Conservation (phyloP, 2,888 invertebrate species). For the Gymnosoma rotundatum region DNA sequence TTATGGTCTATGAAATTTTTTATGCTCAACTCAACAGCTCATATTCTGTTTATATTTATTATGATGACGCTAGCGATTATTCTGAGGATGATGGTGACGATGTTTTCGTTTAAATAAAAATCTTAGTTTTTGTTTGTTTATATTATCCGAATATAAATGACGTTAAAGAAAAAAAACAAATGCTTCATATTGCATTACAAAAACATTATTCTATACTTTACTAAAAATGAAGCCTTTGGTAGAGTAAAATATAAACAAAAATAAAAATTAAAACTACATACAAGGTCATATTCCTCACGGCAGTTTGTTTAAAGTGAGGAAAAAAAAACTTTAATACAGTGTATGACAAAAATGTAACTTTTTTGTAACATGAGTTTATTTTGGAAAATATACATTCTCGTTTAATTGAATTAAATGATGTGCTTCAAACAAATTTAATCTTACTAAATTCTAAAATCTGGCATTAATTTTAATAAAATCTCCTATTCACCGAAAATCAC, state of each 20-base stretch:
- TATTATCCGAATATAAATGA: conserved; percentile 1
- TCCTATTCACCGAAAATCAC: too few relatives aligned
- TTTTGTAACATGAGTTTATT: too few relatives aligned
- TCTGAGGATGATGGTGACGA: conserved; percentile 10
- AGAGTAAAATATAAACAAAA: background rate
- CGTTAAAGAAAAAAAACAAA: conserved; percentile 26
- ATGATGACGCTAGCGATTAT: conserved; percentile 8
- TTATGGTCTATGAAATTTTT: conserved; percentile 41
- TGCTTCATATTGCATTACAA: conserved; percentile 58
- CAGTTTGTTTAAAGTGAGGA: conserved; percentile 55
- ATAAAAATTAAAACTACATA: conserved; percentile 46
- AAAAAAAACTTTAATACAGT: conserved; percentile 45
- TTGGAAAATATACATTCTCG: too few relatives aligned
- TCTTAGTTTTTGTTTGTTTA: background rate
- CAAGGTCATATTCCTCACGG: conserved; percentile 66
- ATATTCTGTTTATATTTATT: conserved; percentile 19
- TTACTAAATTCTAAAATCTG: too few relatives aligned
- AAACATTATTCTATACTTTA: conserved; percentile 48
- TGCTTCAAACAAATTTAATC: too few relatives aligned
- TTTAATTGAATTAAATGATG: too few relatives aligned
- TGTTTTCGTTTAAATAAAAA: conserved; percentile 6
- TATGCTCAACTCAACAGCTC: conserved; percentile 9
- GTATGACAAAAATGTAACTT: conserved; percentile 9
- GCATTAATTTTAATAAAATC: too few relatives aligned
- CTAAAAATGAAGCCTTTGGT: conserved; percentile 31